Evolutionary conservation across 2,113 vertebrate species (phyloP), one percentile per base, ranked within the genome.

Genomic region (Silurus asotus): DNA sequence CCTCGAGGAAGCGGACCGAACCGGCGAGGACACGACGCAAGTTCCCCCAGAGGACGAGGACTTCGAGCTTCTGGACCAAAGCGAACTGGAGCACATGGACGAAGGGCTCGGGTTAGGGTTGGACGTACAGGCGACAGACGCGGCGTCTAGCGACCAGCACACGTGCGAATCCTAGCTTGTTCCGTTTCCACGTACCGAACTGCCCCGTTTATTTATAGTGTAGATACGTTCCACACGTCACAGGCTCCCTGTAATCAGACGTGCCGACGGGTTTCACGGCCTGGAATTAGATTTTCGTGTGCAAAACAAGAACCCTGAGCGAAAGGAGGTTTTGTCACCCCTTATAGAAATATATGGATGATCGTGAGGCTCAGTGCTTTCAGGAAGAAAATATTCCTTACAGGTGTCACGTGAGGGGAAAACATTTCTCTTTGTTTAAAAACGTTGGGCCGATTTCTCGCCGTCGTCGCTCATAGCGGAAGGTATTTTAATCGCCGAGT

Each of bases 61-160:
- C 95, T 99, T 99, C 93, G 98, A 99, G 96, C 96, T 99, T 87
- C 95, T 99, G 95, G 98, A 99, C 96, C 97, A 99, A 96, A 97
- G 95, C 87, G 98, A 99, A 96, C 94, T 99, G 95, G 98, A 99
- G 90, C 95, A 96, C 92, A 93, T 95, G 89, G 95, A 97, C 80
- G 96, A 96, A 59, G 97, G 94, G 93, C 93, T 96, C 88, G 96
- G 95, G 74, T 90, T 95, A 0, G 75, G 92, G 85, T 91, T 94
- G 88, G 95, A 94, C 0, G 72, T 87, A 93, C 93, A 88, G 91
- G 90, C 89, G 72, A 56, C 91, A 74, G 90, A 93, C 53, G 88
- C 87, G 9, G 88, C 91, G 79, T 83, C 89, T 2, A 88, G 88
- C 67, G 84, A 85, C 87, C 92, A 61, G 80, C 91, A 92, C 14